Conservation (phyloP, 2,888 invertebrate genomes). For the Tridacna crocea region DNA sequence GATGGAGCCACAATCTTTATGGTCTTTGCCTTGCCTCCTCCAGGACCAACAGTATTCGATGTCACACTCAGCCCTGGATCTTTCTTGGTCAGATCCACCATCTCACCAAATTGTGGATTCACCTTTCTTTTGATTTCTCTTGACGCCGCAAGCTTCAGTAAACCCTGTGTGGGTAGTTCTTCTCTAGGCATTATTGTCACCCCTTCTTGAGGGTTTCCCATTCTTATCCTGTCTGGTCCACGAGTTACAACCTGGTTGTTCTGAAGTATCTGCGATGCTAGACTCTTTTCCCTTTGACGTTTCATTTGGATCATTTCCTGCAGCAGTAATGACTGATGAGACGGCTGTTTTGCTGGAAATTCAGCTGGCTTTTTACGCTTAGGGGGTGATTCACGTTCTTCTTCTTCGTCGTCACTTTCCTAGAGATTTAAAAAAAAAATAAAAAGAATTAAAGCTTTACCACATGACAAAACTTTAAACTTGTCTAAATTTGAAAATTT, state of each 20-base stretch:
- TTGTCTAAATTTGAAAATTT: no score
- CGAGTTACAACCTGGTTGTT: conserved; percentile 50
- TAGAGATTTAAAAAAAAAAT: not conserved
- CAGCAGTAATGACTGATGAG: conserved; percentile 45
- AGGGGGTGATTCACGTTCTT: conserved; percentile 9
- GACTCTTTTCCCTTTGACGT: conserved; percentile 50
- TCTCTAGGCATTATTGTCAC: conserved; percentile 57
- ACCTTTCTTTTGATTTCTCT: conserved; percentile 60
- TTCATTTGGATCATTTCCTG: conserved; percentile 61
- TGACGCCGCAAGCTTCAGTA: conserved; percentile 54
- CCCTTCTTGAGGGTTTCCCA: conserved; percentile 44
- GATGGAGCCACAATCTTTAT: conserved; percentile 48
- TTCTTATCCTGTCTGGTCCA: conserved; percentile 45
- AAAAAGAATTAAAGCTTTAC: not conserved
- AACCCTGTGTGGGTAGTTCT: conserved; percentile 48
- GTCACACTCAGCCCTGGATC: conserved; percentile 31
- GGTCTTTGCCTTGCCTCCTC: conserved; percentile 21
- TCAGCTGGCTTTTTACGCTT: conserved; percentile 19
- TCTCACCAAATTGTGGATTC: not conserved
- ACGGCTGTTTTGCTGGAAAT: conserved; percentile 38
- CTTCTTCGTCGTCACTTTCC: conserved; percentile 1
- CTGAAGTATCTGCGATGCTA: conserved; percentile 40
- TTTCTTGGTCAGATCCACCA: conserved; percentile 37
- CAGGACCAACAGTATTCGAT: not conserved
- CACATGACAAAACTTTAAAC: no score